These are phyloP conservation scores for Condylura cristata DNA, from an alignment of 2,113 vertebrate species.

Conservation along the genomic window DNA sequence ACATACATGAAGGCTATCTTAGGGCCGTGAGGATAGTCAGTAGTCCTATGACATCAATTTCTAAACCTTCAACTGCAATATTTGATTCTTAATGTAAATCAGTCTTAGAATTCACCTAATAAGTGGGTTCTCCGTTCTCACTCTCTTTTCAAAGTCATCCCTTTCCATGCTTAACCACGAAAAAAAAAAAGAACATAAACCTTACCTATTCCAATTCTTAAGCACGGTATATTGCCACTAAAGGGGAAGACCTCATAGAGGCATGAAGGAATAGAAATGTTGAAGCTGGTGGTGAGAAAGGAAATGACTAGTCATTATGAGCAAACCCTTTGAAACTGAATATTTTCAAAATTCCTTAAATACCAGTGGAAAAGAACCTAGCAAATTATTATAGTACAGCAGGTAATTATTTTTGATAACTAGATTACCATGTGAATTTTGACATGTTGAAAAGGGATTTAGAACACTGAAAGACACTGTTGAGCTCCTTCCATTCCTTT, in stretches of 20 bases:
- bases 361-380: background rate
- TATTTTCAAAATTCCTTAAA: background rate
- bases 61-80: background rate
- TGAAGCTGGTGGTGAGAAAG: background rate
- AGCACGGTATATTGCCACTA: background rate
- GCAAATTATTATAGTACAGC: background rate
- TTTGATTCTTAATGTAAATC: background rate
- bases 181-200: background rate
- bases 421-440: background rate
- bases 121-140: background rate
- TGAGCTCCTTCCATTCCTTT: background rate
- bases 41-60: background rate
- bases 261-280: background rate
- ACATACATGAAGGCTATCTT: background rate
- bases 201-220: background rate
- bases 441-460: background rate
- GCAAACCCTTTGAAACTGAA: background rate
- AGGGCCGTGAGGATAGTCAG: background rate
- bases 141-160: background rate
- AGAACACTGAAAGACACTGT: background rate
- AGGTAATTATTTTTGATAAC: background rate
- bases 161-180: background rate
- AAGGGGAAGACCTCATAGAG: background rate
- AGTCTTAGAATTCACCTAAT: background rate
- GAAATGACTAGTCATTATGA: background rate